Percentiles rank a stretch among this genome's conserved stretches.
Evolutionary conservation across 2,888 invertebrate species (phyloP).

Genomic region (Electrophaes corylata): DNA sequence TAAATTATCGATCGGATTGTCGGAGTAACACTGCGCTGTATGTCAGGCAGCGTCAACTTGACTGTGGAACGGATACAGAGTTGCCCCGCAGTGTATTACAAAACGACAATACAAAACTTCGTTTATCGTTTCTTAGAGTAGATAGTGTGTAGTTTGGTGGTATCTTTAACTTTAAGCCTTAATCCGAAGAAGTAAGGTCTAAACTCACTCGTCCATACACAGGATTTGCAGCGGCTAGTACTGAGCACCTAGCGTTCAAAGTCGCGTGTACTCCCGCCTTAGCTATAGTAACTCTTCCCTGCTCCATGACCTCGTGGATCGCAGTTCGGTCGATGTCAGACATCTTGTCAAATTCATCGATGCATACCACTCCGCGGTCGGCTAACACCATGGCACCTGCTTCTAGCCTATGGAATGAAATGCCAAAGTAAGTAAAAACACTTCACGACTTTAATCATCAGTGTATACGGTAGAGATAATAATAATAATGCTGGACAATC

Average conservation of each 20-base stretch:
- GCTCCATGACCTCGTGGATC: conserved; percentile 99
- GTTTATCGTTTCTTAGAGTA: too few species aligned
- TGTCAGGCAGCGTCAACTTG: too few species aligned
- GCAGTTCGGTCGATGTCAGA: conserved; percentile 99
- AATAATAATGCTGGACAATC: too few species aligned
- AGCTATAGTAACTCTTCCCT: conserved; percentile 98
- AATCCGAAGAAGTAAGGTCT: background rate
- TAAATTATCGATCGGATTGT: too few species aligned
- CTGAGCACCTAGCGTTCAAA: conserved; percentile 98
- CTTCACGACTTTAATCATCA: too few species aligned
- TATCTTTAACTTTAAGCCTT: background rate
- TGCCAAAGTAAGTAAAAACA: background rate
- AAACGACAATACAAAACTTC: too few species aligned
- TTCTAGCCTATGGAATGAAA: conserved; percentile 86
- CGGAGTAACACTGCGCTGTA: too few species aligned
- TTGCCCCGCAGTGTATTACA: too few species aligned
- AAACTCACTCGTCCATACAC: conserved; percentile 86
- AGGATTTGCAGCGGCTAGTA: conserved; percentile 99
- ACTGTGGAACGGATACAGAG: too few species aligned
- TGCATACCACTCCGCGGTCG: conserved; percentile 98
- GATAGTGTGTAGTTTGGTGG: too few species aligned
- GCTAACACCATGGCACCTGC: conserved; percentile 99
- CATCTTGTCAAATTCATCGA: conserved; percentile 99
- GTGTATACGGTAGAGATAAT: too few species aligned
- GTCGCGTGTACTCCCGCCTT: conserved; percentile 99